phyloP scores from a whole-genome alignment of 2,888 invertebrate species.

The Papilio elwesi region DNA sequence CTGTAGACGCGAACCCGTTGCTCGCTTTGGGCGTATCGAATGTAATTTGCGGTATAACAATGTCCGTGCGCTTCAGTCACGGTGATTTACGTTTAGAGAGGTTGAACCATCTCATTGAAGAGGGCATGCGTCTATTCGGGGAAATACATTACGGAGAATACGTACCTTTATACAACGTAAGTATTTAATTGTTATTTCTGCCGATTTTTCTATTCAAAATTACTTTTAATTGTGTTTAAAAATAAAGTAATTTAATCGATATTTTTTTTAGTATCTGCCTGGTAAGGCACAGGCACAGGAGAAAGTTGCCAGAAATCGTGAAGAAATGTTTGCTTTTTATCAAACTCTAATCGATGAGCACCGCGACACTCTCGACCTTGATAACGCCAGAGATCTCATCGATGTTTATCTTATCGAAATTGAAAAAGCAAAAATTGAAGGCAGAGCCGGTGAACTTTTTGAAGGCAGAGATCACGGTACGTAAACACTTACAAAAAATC shows the following conservation, averaged over 20 bases:
- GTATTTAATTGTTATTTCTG: conserved; percentile 41
- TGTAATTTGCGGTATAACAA: conserved; percentile 95
- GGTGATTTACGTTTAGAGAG: conserved; percentile 90
- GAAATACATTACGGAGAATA: conserved; percentile 93
- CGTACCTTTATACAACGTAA: conserved; percentile 89
- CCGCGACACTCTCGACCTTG: conserved; percentile 88
- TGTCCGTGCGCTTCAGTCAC: conserved; percentile 93
- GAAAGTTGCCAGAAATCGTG: conserved; percentile 88
- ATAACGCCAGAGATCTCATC: conserved; percentile 91
- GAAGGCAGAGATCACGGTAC: conserved; percentile 94
- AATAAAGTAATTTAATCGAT: neutral
- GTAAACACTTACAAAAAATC: conserved; percentile 52
- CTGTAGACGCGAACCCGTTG: conserved; percentile 89
- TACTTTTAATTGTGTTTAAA: neutral
- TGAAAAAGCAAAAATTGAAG: conserved; percentile 91
- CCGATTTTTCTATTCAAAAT: neutral
- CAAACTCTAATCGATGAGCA: conserved; percentile 93
- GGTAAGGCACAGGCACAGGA: conserved; percentile 86
- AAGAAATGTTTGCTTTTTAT: conserved; percentile 93
- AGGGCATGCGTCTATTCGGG: conserved; percentile 95
- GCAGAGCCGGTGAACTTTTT: conserved; percentile 88
- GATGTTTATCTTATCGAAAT: conserved; percentile 95
- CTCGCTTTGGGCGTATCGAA: conserved; percentile 94
- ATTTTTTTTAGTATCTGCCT: conserved; percentile 79
- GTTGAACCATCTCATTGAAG: conserved; percentile 94